A percentile compares a stretch with the other conserved stretches of the same genome.
Evolutionary conservation across 2,888 invertebrate genomes (phyloP).

Genomic region (Microctonus hyperodae): DNA sequence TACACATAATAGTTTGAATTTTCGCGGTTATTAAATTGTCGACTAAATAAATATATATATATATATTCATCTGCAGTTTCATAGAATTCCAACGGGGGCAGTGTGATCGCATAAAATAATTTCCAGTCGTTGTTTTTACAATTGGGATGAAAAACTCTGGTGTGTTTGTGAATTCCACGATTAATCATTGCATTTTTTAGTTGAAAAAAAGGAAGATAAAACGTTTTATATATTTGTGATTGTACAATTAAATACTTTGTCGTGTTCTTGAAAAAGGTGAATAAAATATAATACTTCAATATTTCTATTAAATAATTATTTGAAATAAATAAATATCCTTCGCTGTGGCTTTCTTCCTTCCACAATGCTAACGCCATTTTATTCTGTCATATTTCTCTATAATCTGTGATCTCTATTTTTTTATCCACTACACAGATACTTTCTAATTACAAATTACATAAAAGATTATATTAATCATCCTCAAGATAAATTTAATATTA

Average conservation of each 20-base stretch:
- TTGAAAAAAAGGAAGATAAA: conserved; percentile 26
- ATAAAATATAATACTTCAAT: neutral
- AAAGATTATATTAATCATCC: neutral
- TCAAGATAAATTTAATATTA: too few relatives aligned
- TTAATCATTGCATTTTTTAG: conserved; percentile 34
- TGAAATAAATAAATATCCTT: conserved; percentile 18
- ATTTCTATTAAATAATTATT: too few relatives aligned
- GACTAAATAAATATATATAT: too few relatives aligned
- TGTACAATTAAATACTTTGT: conserved; percentile 19
- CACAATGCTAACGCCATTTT: conserved; percentile 51
- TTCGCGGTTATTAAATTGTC: neutral
- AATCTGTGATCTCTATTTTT: conserved; percentile 26
- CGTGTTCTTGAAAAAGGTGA: conserved; percentile 34
- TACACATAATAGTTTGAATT: neutral
- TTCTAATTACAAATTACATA: neutral
- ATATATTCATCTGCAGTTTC: too few relatives aligned
- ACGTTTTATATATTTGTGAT: conserved; percentile 23
- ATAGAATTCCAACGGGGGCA: neutral
- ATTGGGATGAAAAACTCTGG: conserved; percentile 45
- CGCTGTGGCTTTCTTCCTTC: neutral
- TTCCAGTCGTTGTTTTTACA: conserved; percentile 49
- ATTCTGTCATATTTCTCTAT: conserved; percentile 48
- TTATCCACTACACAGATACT: neutral
- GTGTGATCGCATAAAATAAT: conserved; percentile 28
- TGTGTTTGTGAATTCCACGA: conserved; percentile 12